Conservation (phyloP, 2,113 vertebrate genomes). For the Cyphomyrus discorhynchus region DNA sequence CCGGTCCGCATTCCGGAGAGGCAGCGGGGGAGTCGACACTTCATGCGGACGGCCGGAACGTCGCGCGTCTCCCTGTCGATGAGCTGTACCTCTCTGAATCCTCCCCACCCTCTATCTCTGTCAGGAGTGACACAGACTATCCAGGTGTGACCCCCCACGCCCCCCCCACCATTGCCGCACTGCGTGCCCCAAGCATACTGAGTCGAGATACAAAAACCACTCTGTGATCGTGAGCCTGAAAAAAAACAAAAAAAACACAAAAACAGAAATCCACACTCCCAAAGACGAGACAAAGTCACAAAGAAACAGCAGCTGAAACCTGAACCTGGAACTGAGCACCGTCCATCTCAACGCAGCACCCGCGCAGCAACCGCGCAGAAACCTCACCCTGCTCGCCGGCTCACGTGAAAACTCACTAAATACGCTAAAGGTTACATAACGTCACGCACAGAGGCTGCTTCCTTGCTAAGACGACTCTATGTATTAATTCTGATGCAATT, state of each 20-base stretch:
- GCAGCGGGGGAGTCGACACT: neutral
- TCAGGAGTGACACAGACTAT: neutral
- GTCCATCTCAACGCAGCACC: neutral
- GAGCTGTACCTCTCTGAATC: neutral
- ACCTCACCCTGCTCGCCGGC: neutral
- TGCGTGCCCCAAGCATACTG: constrained; percentile 7
- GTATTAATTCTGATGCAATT: neutral
- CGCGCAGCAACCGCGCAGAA: neutral
- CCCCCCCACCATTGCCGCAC: neutral
- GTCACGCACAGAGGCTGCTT: neutral
- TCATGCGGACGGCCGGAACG: neutral
- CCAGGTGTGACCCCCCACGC: neutral
- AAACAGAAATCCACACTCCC: constrained; percentile 27
- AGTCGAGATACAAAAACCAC: constrained; percentile 36
- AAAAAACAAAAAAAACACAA: constrained; percentile 40
- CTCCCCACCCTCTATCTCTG: neutral
- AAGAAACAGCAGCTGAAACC: neutral
- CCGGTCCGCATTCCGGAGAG: neutral
- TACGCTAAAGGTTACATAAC: neutral
- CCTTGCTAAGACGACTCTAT: neutral
- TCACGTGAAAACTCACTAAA: neutral
- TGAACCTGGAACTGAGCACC: neutral
- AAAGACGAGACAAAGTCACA: constrained; percentile 27
- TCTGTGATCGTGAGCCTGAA: constrained; percentile 44
- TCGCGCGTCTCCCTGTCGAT: neutral